phyloP scores from a whole-genome alignment of 1,140 invertebrate species.

The Aphidius ervi region DNA sequence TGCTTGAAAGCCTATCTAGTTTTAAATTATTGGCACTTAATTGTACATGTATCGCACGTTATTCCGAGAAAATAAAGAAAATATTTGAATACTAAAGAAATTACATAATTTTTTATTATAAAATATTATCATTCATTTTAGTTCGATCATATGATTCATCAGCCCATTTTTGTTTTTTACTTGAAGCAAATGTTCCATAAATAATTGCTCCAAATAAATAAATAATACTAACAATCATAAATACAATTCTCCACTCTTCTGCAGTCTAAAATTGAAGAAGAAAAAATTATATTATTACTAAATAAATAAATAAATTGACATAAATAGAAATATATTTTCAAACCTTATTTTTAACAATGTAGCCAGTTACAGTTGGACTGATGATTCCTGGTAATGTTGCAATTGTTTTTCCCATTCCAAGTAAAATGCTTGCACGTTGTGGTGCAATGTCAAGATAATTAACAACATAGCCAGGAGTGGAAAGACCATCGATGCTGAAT shows the following conservation, averaged over 20 bases:
- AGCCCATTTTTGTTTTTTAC: slow-evolving; percentile 76
- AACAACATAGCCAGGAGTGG: slow-evolving; percentile 81
- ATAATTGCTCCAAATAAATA: slow-evolving; percentile 74
- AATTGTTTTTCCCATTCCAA: slow-evolving; percentile 85
- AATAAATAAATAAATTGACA: too few relatives aligned
- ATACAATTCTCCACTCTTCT: slow-evolving; percentile 77
- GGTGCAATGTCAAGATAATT: slow-evolving; percentile 86
- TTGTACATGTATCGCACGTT: too few relatives aligned
- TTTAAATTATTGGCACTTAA: too few relatives aligned
- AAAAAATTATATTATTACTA: too few relatives aligned
- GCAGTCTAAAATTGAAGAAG: slow-evolving; percentile 54
- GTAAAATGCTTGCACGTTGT: slow-evolving; percentile 73
- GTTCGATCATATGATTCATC: slow-evolving; percentile 32
- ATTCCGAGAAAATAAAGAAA: too few relatives aligned
- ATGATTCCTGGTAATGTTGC: slow-evolving; percentile 84
- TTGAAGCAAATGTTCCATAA: slow-evolving; percentile 76
- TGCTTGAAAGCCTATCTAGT: too few relatives aligned
- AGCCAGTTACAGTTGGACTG: slow-evolving; percentile 74
- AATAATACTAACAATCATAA: slow-evolving; percentile 74
- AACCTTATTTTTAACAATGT: slow-evolving; percentile 69
- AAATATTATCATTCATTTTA: too few relatives aligned
- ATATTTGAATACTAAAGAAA: too few relatives aligned
- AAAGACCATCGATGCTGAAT: slow-evolving; percentile 82
- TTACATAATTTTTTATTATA: too few relatives aligned
- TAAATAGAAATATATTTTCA: slow-evolving; percentile 9